These are phyloP conservation scores for Mormyrops boulengeri DNA, from an alignment of 2,797 vertebrate genomes.

Conservation along the genomic window DNA sequence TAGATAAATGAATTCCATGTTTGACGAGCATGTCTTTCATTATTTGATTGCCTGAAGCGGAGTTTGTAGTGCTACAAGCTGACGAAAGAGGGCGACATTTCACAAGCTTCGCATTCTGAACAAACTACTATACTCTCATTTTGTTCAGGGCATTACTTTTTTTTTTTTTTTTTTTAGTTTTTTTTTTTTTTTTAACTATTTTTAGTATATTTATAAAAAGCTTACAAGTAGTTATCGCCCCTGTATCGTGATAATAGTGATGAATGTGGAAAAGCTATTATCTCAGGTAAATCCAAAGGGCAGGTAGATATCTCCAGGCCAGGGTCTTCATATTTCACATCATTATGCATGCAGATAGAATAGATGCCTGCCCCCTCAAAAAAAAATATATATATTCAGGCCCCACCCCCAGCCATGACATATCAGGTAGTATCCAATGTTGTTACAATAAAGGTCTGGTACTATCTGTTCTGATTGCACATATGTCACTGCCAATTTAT, in stretches of 20 bases:
- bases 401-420: neutral
- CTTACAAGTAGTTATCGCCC: neutral
- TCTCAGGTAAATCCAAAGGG: neutral
- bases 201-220: neutral
- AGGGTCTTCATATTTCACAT: neutral
- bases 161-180: neutral
- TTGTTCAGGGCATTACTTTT: neutral
- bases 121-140: neutral
- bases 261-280: neutral
- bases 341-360: neutral
- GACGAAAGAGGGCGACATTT: conserved; percentile 15
- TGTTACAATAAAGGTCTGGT: neutral
- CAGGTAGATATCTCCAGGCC: neutral
- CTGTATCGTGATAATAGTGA: neutral
- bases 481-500: neutral
- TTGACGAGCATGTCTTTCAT: conserved; percentile 4
- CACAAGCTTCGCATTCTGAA: neutral
- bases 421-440: neutral
- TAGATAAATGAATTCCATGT: conserved; percentile 9
- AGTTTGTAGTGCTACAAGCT: conserved; percentile 3
- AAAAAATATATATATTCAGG: neutral
- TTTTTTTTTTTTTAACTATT: neutral
- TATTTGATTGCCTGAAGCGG: neutral
- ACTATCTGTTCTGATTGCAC: neutral
- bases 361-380: neutral